Base-by-base conservation (phyloP, 2,113 vertebrate species). In the Anser cygnoides region DNA sequence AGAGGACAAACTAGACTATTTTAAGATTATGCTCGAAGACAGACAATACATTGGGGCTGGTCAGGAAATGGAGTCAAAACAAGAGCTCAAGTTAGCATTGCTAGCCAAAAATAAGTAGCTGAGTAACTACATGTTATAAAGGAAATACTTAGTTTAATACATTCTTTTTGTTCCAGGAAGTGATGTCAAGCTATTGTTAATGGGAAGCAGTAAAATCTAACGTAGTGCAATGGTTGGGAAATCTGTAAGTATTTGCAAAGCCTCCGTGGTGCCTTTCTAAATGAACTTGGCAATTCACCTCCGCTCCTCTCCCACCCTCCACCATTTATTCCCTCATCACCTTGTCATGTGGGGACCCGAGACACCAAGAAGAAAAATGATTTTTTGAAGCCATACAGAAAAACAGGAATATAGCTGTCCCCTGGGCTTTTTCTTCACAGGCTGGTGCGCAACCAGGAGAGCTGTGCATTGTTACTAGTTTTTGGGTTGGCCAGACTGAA, bases 61-160 rank as follows among this genome's bases (percentile, higher is more conserved):
- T 92, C 96, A 95, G 96, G 96, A 97, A 97, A 55, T 23, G 37
- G 80, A 84, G 66, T 82, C 66, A 93, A 94, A 82, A 78, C 66
- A 35, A 70, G 66, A 87, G 67, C 81, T 80, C 20, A 54, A 92
- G 89, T 89, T 87, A 85, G 50, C 59, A 77, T 44, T 90, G 77
- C 66, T 50, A 85, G 84, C 70, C 93, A 71, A 92, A 95, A 96
- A 95, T 85, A 95, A 89, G 55, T 10, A 70, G 54, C 31, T 80
- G 81, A 94, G 78, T 91, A 89, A 52, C 35, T 84, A 9, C 10
- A 23, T 79, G 46, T 63, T 93, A 25, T 13, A 89, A 49, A 93
- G 95, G 92, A 97, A 96, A 93, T 37, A 58, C 49, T 91, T 33
- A 15, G 62, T 75, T 54, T 87, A 84, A 93, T 89, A 28, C 58